Evolutionary conservation across 2,797 vertebrate genomes (phyloP), one percentile per base, ranked within the genome.

Genomic region (Ptychobarbus kaznakovi): DNA sequence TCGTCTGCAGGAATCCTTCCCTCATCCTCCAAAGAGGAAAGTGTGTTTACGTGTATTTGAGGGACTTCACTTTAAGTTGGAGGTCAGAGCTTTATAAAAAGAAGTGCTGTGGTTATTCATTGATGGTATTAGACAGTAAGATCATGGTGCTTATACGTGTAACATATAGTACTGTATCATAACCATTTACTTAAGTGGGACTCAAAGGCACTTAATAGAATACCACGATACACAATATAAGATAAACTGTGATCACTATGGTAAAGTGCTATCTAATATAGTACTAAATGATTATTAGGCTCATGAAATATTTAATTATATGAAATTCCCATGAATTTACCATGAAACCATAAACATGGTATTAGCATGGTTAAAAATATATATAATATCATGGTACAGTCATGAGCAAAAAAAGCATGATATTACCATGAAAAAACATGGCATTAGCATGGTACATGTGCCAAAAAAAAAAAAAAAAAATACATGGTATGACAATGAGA

Each of bases 41-140:
- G 61, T 65, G 51, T 81, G 78, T 58, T 84, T 58, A 68, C 56
- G 65, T 63, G 51, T 61, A 46, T 75, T 42, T 81, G n/a, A 81
- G 25, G 8, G 42, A 66, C 18, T 79, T 46, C 40, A 18, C 76
- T 32, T 40, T 15, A 32, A 65, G 40, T 28, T 32, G 8, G 42
- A 46, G 40, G 44, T 3, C n/a, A 65, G 56, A 40, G 4, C 8
- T 22, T 78, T 77, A 12, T 77, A n/a, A 58, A 51, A 61, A 42
- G 40, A 38, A 22, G 68, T 22, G 9, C 11, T 70, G 10, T 70
- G 68, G 25, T 28, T 63, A 6, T 61, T 28, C 15, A 42, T 2
- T 28, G 76, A 18, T 42, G n/a, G 8, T 9, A 63, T 75, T n/a
- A 28, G 38, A 13, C 10, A 7, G 35, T 78, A 9, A 44, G 28